Conservation (phyloP, 2,888 invertebrate species). For the Colostygia pectinataria region DNA sequence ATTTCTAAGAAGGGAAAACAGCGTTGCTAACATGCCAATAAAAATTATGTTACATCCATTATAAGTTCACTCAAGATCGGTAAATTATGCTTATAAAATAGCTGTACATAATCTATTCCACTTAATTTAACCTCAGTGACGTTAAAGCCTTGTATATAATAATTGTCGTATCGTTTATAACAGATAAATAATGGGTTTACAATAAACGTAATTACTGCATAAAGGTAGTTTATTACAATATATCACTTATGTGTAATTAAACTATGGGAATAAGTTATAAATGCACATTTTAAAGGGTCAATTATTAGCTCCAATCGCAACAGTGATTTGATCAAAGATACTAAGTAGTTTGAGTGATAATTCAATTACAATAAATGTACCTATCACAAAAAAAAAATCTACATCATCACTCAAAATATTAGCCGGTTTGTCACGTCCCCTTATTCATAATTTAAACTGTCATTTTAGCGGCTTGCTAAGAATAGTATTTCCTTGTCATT, state of each 20-base stretch:
- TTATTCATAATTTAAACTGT: no score
- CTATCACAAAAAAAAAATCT: neutral
- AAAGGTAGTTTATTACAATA: constrained; percentile 5
- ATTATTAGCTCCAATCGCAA: constrained; percentile 11
- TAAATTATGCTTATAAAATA: constrained; percentile 33
- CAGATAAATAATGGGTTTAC: no score
- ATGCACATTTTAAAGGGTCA: constrained; percentile 33
- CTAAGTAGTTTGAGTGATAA: constrained; percentile 30
- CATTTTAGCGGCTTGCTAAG: no score
- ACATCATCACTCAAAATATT: constrained; percentile 3
- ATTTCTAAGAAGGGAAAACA: constrained; percentile 39
- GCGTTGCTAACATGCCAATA: constrained; percentile 43
- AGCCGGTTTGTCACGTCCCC: no score
- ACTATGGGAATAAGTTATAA: constrained; percentile 38
- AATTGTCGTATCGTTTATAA: constrained; percentile 11
- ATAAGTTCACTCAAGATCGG: constrained; percentile 39
- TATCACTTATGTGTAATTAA: constrained; percentile 26
- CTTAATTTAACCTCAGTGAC: constrained; percentile 26
- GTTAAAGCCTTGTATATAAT: constrained; percentile 7
- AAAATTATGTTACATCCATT: constrained; percentile 38
- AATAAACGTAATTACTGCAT: no score
- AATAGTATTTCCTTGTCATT: no score
- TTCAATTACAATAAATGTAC: constrained; percentile 9
- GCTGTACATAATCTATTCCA: constrained; percentile 18
- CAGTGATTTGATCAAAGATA: neutral